phyloP scores from a whole-genome alignment of 2,888 invertebrate genomes.

The Metalampra italica region DNA sequence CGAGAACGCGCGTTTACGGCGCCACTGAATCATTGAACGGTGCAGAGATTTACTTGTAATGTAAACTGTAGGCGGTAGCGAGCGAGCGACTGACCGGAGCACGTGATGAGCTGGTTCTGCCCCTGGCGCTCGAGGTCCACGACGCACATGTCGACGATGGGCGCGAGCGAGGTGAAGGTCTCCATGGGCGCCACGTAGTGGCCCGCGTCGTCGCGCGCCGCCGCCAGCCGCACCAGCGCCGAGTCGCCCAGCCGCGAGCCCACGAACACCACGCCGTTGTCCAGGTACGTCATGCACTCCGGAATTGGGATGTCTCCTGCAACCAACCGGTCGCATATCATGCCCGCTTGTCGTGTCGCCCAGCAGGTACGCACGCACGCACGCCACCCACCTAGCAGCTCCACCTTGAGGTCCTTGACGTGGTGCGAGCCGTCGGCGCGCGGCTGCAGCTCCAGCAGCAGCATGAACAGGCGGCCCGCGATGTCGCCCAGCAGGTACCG shows the following conservation, averaged over 20 bases:
- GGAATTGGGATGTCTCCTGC: constrained; percentile 94
- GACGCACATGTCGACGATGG: constrained; percentile 98
- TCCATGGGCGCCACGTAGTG: constrained; percentile 97
- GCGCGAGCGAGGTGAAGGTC: constrained; percentile 97
- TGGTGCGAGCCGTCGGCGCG: constrained; percentile 87
- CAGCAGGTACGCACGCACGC: constrained; percentile 83
- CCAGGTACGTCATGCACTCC: constrained; percentile 97
- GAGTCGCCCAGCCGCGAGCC: constrained; percentile 97
- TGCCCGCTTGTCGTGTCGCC: constrained; percentile 97
- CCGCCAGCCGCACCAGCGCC: constrained; percentile 90
- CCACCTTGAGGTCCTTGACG: constrained; percentile 96
- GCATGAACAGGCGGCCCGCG: constrained; percentile 96
- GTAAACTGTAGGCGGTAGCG: too few species aligned
- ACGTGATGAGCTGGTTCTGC: constrained; percentile 98
- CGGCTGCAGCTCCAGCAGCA: constrained; percentile 86
- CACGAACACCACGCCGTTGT: constrained; percentile 98
- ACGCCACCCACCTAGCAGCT: constrained; percentile 83
- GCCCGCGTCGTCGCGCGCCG: constrained; percentile 89
- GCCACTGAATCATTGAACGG: too few species aligned
- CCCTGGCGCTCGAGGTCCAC: constrained; percentile 98
- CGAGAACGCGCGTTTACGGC: too few species aligned
- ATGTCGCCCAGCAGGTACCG: constrained; percentile 96
- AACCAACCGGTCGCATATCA: constrained; percentile 45
- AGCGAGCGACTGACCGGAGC: constrained; percentile 86
- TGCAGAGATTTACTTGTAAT: too few species aligned